Conservation (phyloP, 2,113 vertebrate genomes). For the Octodon degus region DNA sequence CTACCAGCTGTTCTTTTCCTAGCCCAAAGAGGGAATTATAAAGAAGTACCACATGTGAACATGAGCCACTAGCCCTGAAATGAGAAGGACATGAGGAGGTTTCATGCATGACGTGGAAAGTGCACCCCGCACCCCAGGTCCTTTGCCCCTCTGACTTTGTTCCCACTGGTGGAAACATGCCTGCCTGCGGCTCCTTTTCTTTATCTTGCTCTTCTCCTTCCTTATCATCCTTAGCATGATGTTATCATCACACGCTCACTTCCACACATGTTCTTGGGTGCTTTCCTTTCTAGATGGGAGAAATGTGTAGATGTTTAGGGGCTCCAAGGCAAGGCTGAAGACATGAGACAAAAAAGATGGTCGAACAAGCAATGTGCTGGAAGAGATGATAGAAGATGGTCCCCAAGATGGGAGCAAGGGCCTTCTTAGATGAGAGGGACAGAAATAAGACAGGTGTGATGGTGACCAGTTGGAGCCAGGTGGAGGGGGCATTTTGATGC, state of each 20-base stretch:
- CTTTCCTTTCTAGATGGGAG: conserved; percentile 57
- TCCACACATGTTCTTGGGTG: conserved; percentile 37
- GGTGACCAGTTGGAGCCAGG: not conserved
- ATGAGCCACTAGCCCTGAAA: no score
- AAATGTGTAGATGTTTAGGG: not conserved
- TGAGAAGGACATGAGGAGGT: not conserved
- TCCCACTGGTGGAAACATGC: conserved; percentile 65
- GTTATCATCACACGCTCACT: conserved; percentile 65
- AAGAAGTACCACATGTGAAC: not conserved
- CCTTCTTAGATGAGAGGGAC: not conserved
- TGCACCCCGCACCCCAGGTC: conserved; percentile 45
- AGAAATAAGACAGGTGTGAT: not conserved
- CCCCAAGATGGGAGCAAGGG: not conserved
- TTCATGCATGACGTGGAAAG: conserved; percentile 26
- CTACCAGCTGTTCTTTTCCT: not conserved
- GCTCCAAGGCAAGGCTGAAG: not conserved
- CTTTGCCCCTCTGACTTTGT: conserved; percentile 50
- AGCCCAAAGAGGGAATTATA: not conserved
- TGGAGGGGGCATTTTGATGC: not conserved
- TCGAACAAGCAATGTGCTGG: not conserved
- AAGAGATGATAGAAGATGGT: not conserved
- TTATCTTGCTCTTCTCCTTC: conserved; percentile 76
- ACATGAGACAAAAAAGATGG: not conserved
- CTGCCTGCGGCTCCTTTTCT: conserved; percentile 63
- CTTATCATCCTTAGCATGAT: conserved; percentile 59